phyloP scores from a whole-genome alignment of 2,113 vertebrate genomes.

The Daubentonia madagascariensis region DNA sequence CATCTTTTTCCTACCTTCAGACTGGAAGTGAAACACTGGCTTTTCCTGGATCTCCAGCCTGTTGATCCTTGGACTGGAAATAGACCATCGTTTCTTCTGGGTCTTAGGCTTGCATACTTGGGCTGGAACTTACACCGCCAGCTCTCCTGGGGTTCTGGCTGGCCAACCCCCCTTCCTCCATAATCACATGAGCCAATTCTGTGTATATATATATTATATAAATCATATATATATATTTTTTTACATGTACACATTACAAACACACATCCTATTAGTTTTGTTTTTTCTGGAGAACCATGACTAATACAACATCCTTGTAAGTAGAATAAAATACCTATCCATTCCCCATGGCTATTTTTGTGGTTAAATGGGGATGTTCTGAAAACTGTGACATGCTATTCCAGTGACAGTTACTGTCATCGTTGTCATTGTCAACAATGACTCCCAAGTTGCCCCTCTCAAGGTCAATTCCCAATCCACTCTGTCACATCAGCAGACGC shows the following conservation, averaged over 20 bases:
- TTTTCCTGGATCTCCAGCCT: neutral
- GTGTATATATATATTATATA: neutral
- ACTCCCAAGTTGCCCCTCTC: neutral
- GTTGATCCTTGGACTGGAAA: neutral
- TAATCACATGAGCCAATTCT: neutral
- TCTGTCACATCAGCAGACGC: neutral
- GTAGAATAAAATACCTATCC: neutral
- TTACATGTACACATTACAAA: too few relatives aligned
- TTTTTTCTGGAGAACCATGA: neutral
- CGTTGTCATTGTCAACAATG: neutral
- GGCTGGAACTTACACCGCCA: neutral
- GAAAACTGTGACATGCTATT: neutral
- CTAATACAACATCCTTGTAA: neutral
- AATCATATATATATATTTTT: neutral
- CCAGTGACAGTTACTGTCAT: neutral
- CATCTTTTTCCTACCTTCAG: neutral
- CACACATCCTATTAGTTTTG: neutral
- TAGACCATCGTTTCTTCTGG: neutral
- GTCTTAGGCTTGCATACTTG: neutral
- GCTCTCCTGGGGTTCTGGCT: neutral
- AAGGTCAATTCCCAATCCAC: neutral
- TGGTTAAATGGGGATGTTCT: neutral
- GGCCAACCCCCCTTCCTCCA: neutral
- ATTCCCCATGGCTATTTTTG: neutral
- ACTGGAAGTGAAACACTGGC: neutral